Evolutionary conservation across 2,113 vertebrate genomes (phyloP), one percentile per base, ranked within the genome.

Genomic region (Climacteris rufus): DNA sequence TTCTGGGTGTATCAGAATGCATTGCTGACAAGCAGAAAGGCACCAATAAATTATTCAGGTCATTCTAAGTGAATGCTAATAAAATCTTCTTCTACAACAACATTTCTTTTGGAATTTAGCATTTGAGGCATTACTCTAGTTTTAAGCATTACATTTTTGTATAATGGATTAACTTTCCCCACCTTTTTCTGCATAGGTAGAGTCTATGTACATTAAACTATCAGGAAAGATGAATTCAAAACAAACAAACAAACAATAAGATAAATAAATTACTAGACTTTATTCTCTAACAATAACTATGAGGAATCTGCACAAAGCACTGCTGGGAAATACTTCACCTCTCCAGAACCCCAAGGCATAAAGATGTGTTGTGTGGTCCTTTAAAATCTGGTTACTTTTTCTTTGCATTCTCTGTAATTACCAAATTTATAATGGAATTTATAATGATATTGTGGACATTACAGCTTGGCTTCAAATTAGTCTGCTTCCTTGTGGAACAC

Each of bases 11-110:
- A 83, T 56, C 81, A 69, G 66, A 89, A 93, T 80, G 40, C 84
- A 91, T 28, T 87, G 54, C 75, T 79, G 74, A 93, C n/a, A 84
- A 70, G 70, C 35, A 87, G 61, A 91, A 94, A 94, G 27, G 27
- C 21, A 63, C 3, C 42, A 70, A 83, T 95, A 91, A 89, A 96
- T 96, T 94, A 93, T 93, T 76, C 54, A 88, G 75, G 45, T 66
- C 13, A 74, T 88, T 93, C 49, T 83, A 94, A 94, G 37, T 47
- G 54, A 82, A 79, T 90, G 33, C 12, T 17, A 85, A 85, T 85
- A 96, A 93, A 96, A 89, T 53, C 78, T 72, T 82, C 61, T 57
- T 65, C 72, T 69, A 69, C 50, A 83, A 63, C 20, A 74, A 13
- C 28, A 60, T 50, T 93, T 50, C 9, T 88, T 82, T 68, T 56